Evolutionary conservation across 2,888 invertebrate genomes (phyloP), one percentile per base, ranked within the genome.

Genomic region (Dynastes maya): DNA sequence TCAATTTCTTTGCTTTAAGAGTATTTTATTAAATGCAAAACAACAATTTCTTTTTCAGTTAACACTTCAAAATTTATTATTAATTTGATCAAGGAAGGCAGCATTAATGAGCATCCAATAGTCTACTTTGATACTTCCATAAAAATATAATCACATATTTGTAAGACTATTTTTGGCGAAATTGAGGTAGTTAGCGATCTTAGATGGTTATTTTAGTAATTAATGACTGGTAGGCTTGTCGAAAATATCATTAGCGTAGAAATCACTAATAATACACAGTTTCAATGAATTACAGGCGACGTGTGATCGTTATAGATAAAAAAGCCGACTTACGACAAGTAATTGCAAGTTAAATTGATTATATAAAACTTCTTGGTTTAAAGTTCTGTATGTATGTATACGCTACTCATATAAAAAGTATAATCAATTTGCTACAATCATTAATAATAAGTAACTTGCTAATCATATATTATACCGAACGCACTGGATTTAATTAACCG

Each of bases 371-470:
- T 22, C 22, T n/a, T 8, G 5, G 22, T 55, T 16, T 22, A n/a
- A 55, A 22, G 16, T 16, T n/a, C 11, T 13, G 6, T 22, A 55
- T 22, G 1, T 55, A 55, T n/a, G 55, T 8, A n/a, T 22, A 16
- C 63, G 13, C 13, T 37, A 29, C 29, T 51, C 13, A 68, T 68
- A 9, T 68, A 29, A n/a, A 68, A 68, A 68, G n/a, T 40, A 37
- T 45, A 68, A 68, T 68, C 27, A 68, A 68, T 68, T 58, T 51
- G 49, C 49, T 13, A 68, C 27, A 9, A 68, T 68, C 68, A 51
- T 68, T 51, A 68, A 51, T 68, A 68, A 68, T 51, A 68, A 68
- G 5, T 49, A 51, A 68, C 11, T 29, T 29, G 40, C 27, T 68
- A 49, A 4, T 5, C 22, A 9, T 29, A 63, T 11, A 68, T 8